Conservation (phyloP, 1,140 invertebrate genomes). For the Drosophila jambulina region DNA sequence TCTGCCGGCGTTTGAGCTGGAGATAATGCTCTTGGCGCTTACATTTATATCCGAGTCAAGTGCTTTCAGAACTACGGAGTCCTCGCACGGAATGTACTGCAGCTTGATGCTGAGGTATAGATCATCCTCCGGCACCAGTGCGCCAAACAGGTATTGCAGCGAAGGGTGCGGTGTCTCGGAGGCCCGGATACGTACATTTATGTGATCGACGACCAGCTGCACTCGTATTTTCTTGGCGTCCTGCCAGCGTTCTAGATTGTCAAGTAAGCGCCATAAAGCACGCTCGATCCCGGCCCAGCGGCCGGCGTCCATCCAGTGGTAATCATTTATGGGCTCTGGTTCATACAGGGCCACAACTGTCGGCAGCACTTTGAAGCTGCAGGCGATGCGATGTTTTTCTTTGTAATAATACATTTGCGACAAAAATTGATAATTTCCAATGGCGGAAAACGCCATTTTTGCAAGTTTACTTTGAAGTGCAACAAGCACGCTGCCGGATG, state of each 20-base stretch:
- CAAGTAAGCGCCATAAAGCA: conserved; percentile 32
- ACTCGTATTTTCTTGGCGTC: conserved; percentile 27
- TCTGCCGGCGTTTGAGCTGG: too few species aligned
- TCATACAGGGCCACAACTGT: conserved; percentile 24
- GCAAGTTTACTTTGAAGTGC: background rate
- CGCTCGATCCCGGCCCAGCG: conserved; percentile 50
- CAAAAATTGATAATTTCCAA: conserved; percentile 45
- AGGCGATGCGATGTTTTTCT: conserved; percentile 34
- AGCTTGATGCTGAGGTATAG: conserved; percentile 38
- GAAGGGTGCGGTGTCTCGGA: conserved; percentile 1
- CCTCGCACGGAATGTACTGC: conserved; percentile 41
- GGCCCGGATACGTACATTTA: conserved; percentile 34
- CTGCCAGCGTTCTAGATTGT: conserved; percentile 1
- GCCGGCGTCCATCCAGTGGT: conserved; percentile 53
- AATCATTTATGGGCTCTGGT: conserved; percentile 30
- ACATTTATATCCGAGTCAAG: too few species aligned
- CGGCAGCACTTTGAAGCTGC: conserved; percentile 49
- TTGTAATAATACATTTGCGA: conserved; percentile 54
- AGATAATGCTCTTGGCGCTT: too few species aligned
- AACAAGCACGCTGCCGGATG: background rate
- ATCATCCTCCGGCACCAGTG: background rate
- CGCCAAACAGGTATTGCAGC: background rate
- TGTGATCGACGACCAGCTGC: conserved; percentile 49
- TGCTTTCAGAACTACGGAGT: too few species aligned
- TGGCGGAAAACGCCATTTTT: conserved; percentile 48